These are phyloP conservation scores for Leptobrachium leishanense DNA, from an alignment of 2,113 vertebrate species.

Conservation along the genomic window DNA sequence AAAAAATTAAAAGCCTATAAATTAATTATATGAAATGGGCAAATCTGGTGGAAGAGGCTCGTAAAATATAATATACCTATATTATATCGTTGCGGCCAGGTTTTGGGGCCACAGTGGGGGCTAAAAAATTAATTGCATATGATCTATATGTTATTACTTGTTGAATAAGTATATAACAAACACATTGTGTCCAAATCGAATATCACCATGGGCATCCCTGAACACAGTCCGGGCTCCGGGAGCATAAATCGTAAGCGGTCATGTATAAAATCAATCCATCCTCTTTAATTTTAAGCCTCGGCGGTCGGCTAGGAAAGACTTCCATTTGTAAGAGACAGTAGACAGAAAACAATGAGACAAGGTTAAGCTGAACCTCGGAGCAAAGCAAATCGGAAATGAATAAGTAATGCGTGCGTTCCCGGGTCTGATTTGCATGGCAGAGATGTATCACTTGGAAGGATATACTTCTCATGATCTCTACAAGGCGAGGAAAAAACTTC, in stretches of 20 bases:
- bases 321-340: conserved; percentile 42
- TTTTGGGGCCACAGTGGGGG: no score
- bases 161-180: neutral
- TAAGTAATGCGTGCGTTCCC: conserved; percentile 47
- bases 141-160: neutral
- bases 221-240: neutral
- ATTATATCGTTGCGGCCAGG: no score
- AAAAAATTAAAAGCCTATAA: no score
- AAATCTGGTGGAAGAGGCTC: no score
- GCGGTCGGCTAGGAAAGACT: conserved; percentile 24
- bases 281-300: conserved; percentile 24
- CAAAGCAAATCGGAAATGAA: conserved; percentile 38
- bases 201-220: neutral
- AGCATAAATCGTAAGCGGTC: conserved; percentile 6
- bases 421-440: conserved; percentile 54
- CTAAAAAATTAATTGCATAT: no score
- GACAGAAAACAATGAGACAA: conserved; percentile 40
- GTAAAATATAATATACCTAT: no score
- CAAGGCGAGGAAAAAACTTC: no score
- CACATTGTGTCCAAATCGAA: neutral
- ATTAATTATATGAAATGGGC: no score
- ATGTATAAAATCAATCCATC: conserved; percentile 38
- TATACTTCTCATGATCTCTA: conserved; percentile 44
- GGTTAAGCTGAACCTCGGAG: conserved; percentile 49
- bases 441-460: conserved; percentile 51